phyloP scores from a whole-genome alignment of 2,888 invertebrate species.

The Agrotis ipsilon region DNA sequence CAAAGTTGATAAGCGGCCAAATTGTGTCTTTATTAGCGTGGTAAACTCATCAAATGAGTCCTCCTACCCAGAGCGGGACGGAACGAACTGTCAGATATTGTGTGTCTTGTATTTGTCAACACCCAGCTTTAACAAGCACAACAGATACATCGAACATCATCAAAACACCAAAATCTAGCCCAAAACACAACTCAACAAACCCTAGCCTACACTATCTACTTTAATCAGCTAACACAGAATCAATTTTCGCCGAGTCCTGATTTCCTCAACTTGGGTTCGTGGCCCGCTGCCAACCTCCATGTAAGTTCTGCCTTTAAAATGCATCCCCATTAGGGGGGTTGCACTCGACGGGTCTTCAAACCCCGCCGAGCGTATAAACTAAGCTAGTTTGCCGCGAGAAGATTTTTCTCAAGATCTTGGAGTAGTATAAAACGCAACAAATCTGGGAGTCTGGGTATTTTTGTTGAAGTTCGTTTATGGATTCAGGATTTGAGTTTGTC shows the following conservation, averaged over 20 bases:
- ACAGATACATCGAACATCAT: neutral
- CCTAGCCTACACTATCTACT: constrained; percentile 19
- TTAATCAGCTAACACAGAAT: constrained; percentile 61
- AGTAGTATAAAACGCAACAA: constrained; percentile 47
- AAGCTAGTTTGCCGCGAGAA: constrained; percentile 65
- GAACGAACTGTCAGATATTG: too few relatives aligned
- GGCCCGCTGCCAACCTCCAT: constrained; percentile 75
- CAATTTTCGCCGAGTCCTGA: constrained; percentile 68
- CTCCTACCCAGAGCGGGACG: too few relatives aligned
- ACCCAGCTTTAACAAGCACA: too few relatives aligned
- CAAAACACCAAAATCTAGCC: neutral
- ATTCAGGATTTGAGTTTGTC: neutral
- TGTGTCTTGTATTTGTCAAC: too few relatives aligned
- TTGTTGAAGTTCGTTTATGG: constrained; percentile 2
- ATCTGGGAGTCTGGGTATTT: constrained; percentile 32
- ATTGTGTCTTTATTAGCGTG: too few relatives aligned
- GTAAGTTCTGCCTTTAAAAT: constrained; percentile 72
- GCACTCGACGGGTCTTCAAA: constrained; percentile 74
- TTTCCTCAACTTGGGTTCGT: constrained; percentile 73
- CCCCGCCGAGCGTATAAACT: constrained; percentile 72
- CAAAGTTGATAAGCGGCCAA: too few relatives aligned
- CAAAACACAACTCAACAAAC: constrained; percentile 13
- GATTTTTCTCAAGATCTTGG: constrained; percentile 57
- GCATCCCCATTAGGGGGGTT: constrained; percentile 81
- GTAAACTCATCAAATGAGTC: too few relatives aligned